Base-by-base conservation (phyloP, 2,797 vertebrate genomes). In the Crypturellus tataupa region DNA sequence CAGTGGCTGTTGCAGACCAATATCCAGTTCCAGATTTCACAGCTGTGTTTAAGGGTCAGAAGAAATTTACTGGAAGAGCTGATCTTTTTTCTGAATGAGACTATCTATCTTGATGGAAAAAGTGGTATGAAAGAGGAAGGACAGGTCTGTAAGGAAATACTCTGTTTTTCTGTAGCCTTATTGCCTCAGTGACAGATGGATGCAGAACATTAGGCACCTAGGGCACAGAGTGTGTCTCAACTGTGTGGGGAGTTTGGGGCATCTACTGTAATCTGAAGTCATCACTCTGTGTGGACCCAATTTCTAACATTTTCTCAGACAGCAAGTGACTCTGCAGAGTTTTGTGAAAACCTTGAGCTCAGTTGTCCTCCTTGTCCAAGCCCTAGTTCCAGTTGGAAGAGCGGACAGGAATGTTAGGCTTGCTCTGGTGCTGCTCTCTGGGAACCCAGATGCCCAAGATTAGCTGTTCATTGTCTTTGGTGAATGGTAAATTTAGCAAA, bases 401-500 rank as follows among this genome's bases (percentile, higher is more conserved):
- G 47, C 18, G 23, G 5, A 12, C 17, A 63, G 31, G 19, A 14
- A 23, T 63, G 33, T 16, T 37, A 63, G 27, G 35, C 33, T 76
- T 19, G 37, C 7, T 4, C 21, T 72, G 17, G 33, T 68, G 37
- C 33, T 47, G 13, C 46, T 80, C 5, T 75, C 37, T 83, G 58
- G 71, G 40, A 71, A 42, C 70, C 31, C 37, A 46, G 85, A 53
- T 62, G 31, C 39, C 64, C 87, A 79, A 56, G 89, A 78, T 46
- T n/a, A 80, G 33, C 56, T 60, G 31, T 64, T 44, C 60, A 27
- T 46, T 68, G 33, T 78, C 85, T 65, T 63, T 87, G 69, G 39
- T 37, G 47, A 77, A 89, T 86, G 62, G 31, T 58, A 62, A 62
- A 83, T 65, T 83, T 87, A 85, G 21, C 6, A 71, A 95, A 92